Evolutionary conservation across 2,888 invertebrate species (phyloP), one percentile per base, ranked within the genome.

Genomic region (Drosophila buzzatii): DNA sequence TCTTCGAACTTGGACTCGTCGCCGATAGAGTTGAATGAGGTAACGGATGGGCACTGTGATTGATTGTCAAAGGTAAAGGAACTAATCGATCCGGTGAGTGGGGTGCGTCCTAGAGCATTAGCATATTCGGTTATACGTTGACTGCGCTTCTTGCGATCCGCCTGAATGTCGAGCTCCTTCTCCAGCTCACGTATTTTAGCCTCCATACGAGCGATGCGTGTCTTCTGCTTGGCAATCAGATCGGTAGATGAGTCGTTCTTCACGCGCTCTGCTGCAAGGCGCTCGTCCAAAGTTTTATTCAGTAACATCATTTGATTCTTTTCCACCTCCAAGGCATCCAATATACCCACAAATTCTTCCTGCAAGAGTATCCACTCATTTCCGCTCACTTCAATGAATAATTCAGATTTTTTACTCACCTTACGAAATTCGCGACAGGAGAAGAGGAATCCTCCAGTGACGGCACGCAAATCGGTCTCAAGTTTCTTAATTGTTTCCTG

Each of bases 371-470:
- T 35, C 3, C 9, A 5, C 27, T 2, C 14, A 16, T 10, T 23
- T 20, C 2, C 12, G 10, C 18, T 7, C 20, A 3, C 7, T n/a
- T 3, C 0, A 27, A 27, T 27, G 9, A 33, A 1, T 9, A 12
- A 0, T 27, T 27, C 5, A 27, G 6, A 27, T 27, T 33, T 18
- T 1, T 14, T 1, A 20, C 58, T 27, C 31, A 92, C 93, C 90
- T 93, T 93, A 37, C 90, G 91, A 60, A 93, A 89, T 59, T 93
- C 91, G 39, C 92, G 89, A 44, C 93, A 93, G 3, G 92, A 89
- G 78, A 93, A 93, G 0, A 93, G 77, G 77, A 91, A 93, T 41
- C 91, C 93, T 8, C 93, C 93, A 23, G 91, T 90, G 16, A 92
- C 69, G 0, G 91, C 88, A 33, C 90, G 91, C 37, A 93, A 70